A percentile compares a stretch with the other conserved stretches of the same genome.
Evolutionary conservation across 2,888 invertebrate species (phyloP).

Genomic region (Lymantria dispar): DNA sequence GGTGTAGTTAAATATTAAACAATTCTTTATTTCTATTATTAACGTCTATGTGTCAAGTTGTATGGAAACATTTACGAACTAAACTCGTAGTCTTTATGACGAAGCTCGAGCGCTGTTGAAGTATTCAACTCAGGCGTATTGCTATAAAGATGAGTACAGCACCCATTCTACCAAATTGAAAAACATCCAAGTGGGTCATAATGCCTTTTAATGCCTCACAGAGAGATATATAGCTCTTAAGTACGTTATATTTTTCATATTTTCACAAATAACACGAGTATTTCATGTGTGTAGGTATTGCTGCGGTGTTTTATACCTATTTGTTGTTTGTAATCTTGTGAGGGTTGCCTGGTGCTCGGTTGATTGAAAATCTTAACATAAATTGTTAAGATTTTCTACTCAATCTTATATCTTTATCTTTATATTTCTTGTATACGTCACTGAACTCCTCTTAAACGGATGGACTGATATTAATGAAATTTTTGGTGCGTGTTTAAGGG

Average conservation of each 20-base stretch:
- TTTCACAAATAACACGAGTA: slow-evolving; percentile 65
- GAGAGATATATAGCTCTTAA: slow-evolving; percentile 66
- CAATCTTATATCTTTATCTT: no score
- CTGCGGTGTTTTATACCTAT: slow-evolving; percentile 14
- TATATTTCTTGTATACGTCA: no score
- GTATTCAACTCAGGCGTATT: slow-evolving; percentile 38
- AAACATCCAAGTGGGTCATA: slow-evolving; percentile 73
- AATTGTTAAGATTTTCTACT: neutral
- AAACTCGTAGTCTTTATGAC: slow-evolving; percentile 4
- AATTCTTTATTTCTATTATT: no score
- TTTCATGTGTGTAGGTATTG: slow-evolving; percentile 26
- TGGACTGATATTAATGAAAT: no score
- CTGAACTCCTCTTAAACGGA: no score
- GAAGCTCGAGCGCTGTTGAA: slow-evolving; percentile 22
- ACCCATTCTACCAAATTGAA: slow-evolving; percentile 76
- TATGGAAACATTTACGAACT: slow-evolving; percentile 4
- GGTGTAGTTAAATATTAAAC: no score
- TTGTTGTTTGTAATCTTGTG: slow-evolving; percentile 1
- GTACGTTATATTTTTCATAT: slow-evolving; percentile 72
- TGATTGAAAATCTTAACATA: no score
- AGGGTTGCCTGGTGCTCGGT: slow-evolving; percentile 33
- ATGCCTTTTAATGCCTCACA: slow-evolving; percentile 71
- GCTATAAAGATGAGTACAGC: slow-evolving; percentile 54
- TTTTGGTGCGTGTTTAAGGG: no score
- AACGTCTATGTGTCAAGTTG: neutral